phyloP scores from a whole-genome alignment of 2,113 vertebrate genomes.

The Callospermophilus lateralis region DNA sequence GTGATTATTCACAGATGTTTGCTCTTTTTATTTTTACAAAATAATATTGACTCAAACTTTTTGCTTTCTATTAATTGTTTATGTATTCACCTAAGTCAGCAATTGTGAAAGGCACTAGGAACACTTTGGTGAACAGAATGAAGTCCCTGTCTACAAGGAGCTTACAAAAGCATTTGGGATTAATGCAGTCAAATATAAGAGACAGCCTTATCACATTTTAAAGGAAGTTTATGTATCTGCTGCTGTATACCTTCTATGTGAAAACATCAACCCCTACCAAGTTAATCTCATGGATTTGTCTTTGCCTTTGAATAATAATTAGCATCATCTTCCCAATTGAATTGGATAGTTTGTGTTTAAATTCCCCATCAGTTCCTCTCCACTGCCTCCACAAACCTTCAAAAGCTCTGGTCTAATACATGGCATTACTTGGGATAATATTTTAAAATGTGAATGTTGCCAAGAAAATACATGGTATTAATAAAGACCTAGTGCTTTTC shows the following conservation, averaged over 20 bases:
- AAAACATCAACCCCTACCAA: too few species aligned
- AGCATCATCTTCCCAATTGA: not conserved
- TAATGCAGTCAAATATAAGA: not conserved
- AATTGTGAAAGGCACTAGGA: not conserved
- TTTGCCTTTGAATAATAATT: not conserved
- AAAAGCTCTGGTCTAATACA: not conserved
- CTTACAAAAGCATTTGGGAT: not conserved
- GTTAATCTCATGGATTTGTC: not conserved
- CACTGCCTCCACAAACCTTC: not conserved
- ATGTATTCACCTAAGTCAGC: not conserved
- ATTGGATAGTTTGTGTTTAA: not conserved
- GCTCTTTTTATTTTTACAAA: slow-evolving; percentile 15
- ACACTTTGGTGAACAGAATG: not conserved
- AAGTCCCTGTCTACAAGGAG: not conserved
- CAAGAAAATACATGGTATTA: not conserved
- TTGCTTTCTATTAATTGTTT: not conserved
- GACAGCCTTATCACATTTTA: not conserved
- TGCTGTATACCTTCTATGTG: not conserved
- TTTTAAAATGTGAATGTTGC: not conserved
- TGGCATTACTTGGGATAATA: not conserved
- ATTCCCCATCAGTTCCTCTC: not conserved
- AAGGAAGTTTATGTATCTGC: not conserved
- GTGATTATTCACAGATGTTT: not conserved
- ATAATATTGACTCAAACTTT: not conserved
- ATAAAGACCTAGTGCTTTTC: not conserved